Base-by-base conservation (phyloP, 2,113 vertebrate genomes). In the Rhynchomys soricoides region DNA sequence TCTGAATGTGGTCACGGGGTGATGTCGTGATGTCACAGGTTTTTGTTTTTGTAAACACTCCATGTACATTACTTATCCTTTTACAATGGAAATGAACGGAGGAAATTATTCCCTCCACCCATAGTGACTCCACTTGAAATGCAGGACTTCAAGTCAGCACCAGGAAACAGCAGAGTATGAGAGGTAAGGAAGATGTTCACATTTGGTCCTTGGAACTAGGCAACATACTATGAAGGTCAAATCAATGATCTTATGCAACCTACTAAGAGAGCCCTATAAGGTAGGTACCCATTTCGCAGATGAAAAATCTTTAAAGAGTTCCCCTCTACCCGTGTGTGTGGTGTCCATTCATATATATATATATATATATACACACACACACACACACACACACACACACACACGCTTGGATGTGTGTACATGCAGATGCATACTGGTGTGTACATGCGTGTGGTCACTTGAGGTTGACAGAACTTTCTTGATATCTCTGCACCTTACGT, bases 141-240 rank as follows among this genome's bases (percentile, higher is more conserved):
- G 0, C 15, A 3, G 0, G 7, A n/a, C 22, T 68, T 77, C 7
- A 34, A 9, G 2, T 57, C 2, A 31, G 55, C 45, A 4, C 15
- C 43, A 21, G 87, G 31, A 85, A 43, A 43, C 24, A 34, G 24
- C 0, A 21, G 48, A 52, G n/a, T 48, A 17, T 59, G 50, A 40
- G 8, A 24, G 5, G 1, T 19, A 19, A 86, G 0, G 40, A 10
- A 16, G 0, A 17, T 3, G 21, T 17, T 64, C 13, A 26, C 50
- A 8, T 15, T 55, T 26, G 37, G 5, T 29, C 0, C 45, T 37
- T 29, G 12, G 59, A 5, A 11, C 52, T 64, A 40, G 37, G 37
- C 66, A 6, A 10, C 0, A 5, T 9, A 10, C 70, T n/a, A 7
- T 70, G 17, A 79, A 79, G 40, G 17, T 48, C 13, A 5, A 3